These are phyloP conservation scores for Gnatocerus cornutus DNA, from an alignment of 2,888 invertebrate species.

Conservation along the genomic window DNA sequence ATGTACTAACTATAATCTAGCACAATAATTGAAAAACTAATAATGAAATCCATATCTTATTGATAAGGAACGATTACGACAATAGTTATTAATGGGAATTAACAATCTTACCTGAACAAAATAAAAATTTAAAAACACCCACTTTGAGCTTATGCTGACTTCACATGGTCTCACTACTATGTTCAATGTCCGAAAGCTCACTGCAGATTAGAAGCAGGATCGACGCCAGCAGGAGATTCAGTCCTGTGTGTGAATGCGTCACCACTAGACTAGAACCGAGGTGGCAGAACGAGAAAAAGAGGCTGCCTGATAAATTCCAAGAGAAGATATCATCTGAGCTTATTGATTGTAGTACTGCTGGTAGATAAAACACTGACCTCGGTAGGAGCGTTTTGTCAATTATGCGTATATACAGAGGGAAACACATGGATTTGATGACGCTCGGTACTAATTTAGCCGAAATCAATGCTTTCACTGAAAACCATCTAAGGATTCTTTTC, in stretches of 20 bases:
- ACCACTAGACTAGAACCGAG: not conserved
- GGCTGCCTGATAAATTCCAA: not conserved
- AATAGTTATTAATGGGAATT: too few species aligned
- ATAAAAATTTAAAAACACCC: not conserved
- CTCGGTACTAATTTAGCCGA: not conserved
- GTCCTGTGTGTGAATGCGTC: constrained; percentile 3
- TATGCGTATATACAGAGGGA: constrained; percentile 8
- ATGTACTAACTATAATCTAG: not conserved
- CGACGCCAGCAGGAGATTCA: constrained; percentile 18
- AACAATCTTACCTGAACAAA: constrained; percentile 1
- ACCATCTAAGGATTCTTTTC: constrained; percentile 4
- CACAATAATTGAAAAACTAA: not conserved
- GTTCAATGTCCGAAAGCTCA: constrained; percentile 21
- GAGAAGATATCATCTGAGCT: not conserved
- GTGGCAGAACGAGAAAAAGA: not conserved
- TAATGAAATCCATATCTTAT: not conserved
- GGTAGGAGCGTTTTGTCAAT: not conserved
- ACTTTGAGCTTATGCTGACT: not conserved
- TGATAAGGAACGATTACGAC: not conserved
- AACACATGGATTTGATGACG: not conserved
- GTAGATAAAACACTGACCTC: not conserved
- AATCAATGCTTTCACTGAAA: not conserved
- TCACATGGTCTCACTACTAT: not conserved
- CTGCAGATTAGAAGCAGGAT: constrained; percentile 10
- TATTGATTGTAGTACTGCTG: not conserved